Evolutionary conservation across 2,888 invertebrate species (phyloP), one percentile per base, ranked within the genome.

Genomic region (Eustalomyia histrio): DNA sequence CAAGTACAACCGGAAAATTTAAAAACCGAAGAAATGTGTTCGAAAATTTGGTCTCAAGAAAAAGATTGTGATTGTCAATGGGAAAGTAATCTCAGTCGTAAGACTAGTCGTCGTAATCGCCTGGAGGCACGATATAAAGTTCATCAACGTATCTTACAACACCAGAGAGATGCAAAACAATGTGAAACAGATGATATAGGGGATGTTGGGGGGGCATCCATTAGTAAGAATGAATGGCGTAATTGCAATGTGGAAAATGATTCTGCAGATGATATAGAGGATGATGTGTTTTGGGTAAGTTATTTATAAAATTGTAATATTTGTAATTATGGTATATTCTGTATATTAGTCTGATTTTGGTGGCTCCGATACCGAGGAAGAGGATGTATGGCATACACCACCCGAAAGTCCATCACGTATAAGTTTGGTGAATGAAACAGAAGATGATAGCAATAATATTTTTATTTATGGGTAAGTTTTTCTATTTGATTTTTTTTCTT

Each of bases 381-480:
- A 91, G 12, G 91, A 91, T 1, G 92, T 92, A 60, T 95, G 92
- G 89, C 91, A 90, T 74, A 95, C 96, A 0, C 95, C 96, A 2
- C 93, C 90, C 85, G 92, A 91, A 86, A 92, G 86, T 88, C 91
- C 87, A 82, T 85, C 88, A 9, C 86, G 85, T 52, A 78, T 86
- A 9, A 84, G 82, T 18, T 68, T 81, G 63, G 82, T 81, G 5
- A 71, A 83, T 24, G 84, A 83, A 16, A 14, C 68, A n/a, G 90
- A 92, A 24, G 92, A 91, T 84, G 89, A 90, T 47, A 85, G 89
- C 39, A 92, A 91, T 35, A 93, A 92, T 16, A 86, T 89, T 0
- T 92, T 79, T 94, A 93, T 89, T 92, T 95, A 87, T 93, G 95
- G 95, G 95, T 95, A 88, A 89, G 89, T 86, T 57, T 29, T 29